These are phyloP conservation scores for Cairina moschata DNA, from an alignment of 2,113 vertebrate species.

Conservation along the genomic window DNA sequence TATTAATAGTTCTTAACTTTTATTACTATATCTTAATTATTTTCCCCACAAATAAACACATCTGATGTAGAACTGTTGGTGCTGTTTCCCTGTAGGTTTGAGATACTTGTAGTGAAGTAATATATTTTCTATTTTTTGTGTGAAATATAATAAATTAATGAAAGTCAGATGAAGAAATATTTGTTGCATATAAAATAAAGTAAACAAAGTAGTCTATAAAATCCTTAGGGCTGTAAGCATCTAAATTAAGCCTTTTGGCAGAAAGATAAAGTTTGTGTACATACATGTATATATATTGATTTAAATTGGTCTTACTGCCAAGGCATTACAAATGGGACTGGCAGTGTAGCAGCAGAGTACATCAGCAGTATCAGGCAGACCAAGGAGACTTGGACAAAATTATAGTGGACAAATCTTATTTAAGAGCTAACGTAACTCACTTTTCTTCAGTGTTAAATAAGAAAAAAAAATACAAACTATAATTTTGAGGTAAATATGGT, in stretches of 20 bases:
- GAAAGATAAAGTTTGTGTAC: slow-evolving; percentile 20
- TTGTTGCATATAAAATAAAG: background rate
- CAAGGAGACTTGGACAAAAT: slow-evolving; percentile 44
- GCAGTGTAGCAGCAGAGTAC: background rate
- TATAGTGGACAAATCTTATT: slow-evolving; percentile 24
- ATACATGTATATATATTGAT: slow-evolving; percentile 39
- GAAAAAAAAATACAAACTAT: background rate
- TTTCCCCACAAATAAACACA: background rate
- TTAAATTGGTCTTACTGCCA: slow-evolving; percentile 28
- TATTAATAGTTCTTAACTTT: background rate
- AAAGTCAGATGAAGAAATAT: background rate
- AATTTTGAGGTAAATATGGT: background rate
- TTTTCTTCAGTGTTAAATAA: slow-evolving; percentile 9
- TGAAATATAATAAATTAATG: background rate
- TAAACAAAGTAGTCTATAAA: background rate
- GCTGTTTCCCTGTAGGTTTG: background rate
- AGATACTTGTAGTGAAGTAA: background rate
- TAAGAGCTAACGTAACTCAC: background rate
- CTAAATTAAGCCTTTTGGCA: slow-evolving; percentile 17
- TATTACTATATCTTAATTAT: background rate
- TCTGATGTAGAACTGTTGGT: background rate
- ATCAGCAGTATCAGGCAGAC: slow-evolving; percentile 26
- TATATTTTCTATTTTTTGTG: background rate
- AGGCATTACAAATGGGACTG: slow-evolving; percentile 26
- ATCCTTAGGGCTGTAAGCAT: background rate